Percentiles rank a stretch among this genome's conserved stretches.
These are phyloP conservation scores for Lapara coniferarum DNA, from an alignment of 2,888 invertebrate species.

Conservation along the genomic window DNA sequence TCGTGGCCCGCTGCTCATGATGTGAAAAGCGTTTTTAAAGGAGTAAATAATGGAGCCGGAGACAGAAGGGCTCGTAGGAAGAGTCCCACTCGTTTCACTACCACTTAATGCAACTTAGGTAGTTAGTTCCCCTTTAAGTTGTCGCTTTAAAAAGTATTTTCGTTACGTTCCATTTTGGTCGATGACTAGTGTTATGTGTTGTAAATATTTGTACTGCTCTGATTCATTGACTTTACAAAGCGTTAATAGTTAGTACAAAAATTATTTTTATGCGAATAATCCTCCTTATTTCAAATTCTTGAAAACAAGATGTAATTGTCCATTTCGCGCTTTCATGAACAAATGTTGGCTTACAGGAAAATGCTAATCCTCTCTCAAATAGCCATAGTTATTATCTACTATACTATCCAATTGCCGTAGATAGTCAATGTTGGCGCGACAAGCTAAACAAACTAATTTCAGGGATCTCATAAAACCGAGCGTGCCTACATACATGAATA, in stretches of 20 bases:
- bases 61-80: slow-evolving; percentile 51
- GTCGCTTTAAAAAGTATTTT: background rate
- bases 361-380: background rate
- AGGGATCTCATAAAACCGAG: slow-evolving; percentile 3
- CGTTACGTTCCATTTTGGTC: too few relatives aligned
- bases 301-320: too few relatives aligned
- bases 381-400: background rate
- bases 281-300: too few relatives aligned
- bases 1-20: slow-evolving; percentile 70
- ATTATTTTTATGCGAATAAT: too few relatives aligned
- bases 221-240: too few relatives aligned
- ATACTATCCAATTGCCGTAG: background rate
- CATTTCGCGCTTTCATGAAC: background rate
- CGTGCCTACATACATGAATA: background rate
- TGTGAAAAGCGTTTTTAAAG: slow-evolving; percentile 77
- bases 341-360: background rate
- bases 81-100: slow-evolving; percentile 4
- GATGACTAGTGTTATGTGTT: too few relatives aligned
- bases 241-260: too few relatives aligned
- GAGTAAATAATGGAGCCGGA: slow-evolving; percentile 70
- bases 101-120: slow-evolving; percentile 45
- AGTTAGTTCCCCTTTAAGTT: background rate
- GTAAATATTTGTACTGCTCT: too few relatives aligned
- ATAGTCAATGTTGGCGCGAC: slow-evolving; percentile 4
- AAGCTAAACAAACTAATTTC: slow-evolving; percentile 1